A percentile compares a stretch with the other conserved stretches of the same genome.
Conservation (phyloP, 37 sponge, comb jelly and placozoan species). For the Bolinopsis microptera region DNA sequence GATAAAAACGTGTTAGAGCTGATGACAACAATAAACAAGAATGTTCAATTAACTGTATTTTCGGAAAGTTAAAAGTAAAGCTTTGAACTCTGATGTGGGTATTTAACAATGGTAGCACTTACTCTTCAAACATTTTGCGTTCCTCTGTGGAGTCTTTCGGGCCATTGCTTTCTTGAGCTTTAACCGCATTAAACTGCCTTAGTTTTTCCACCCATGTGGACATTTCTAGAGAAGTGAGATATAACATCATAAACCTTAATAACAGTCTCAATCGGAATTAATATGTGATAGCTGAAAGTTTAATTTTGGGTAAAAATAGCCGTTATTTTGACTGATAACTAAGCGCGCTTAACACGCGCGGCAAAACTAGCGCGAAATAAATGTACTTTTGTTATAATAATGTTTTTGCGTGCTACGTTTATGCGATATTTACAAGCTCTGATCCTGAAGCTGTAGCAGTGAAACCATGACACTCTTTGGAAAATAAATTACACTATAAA, state of each 20-base stretch:
- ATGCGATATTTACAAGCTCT: not conserved
- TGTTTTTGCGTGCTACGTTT: not conserved
- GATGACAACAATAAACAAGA: not conserved
- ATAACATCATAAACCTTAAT: not conserved
- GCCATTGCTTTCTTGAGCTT: not conserved
- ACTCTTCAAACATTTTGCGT: slow-evolving; percentile 63
- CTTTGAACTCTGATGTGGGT: no score
- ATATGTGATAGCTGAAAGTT: no score
- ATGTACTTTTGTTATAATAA: not conserved
- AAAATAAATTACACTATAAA: not conserved
- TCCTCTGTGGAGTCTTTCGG: slow-evolving; percentile 45
- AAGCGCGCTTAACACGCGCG: not conserved
- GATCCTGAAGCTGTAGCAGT: not conserved
- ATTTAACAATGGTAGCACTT: not conserved
- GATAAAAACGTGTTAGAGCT: not conserved
- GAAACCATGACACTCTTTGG: not conserved
- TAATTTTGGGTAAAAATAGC: slow-evolving; percentile 24
- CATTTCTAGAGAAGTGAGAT: not conserved
- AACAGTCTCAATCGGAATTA: no score
- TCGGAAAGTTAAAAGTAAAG: no score
- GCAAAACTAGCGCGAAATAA: not conserved
- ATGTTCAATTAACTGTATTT: no score
- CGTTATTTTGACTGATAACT: slow-evolving; percentile 13
- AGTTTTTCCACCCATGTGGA: slow-evolving; percentile 46
- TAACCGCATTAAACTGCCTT: slow-evolving; percentile 29